Percentiles rank a stretch among this genome's conserved stretches.
These are phyloP conservation scores for Aporrectodea caliginosa DNA, from an alignment of 1,140 invertebrate genomes.

Conservation along the genomic window DNA sequence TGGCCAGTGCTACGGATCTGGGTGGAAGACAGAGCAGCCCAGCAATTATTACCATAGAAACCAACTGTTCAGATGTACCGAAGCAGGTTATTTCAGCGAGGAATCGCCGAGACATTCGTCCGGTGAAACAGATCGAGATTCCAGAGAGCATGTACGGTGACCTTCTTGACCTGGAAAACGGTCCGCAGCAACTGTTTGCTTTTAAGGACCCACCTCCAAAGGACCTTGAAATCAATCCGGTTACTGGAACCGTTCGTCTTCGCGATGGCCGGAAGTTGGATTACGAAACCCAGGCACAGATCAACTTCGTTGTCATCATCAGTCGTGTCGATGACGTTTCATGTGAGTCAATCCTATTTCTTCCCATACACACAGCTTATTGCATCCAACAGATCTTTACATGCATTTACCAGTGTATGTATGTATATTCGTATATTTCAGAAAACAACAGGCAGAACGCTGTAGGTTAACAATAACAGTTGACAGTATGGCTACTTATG, in stretches of 20 bases:
- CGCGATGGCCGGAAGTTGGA: slow-evolving; percentile 22
- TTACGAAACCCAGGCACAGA: slow-evolving; percentile 26
- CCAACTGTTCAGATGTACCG: neutral
- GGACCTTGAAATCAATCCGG: slow-evolving; percentile 18
- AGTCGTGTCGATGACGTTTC: slow-evolving; percentile 20
- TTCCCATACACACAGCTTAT: no score
- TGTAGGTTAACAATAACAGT: no score
- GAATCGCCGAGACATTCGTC: neutral
- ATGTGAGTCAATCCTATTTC: slow-evolving; percentile 6
- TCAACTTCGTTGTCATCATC: slow-evolving; percentile 24
- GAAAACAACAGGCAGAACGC: no score
- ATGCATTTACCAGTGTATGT: no score
- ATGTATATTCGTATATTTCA: no score
- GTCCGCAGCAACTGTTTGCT: slow-evolving; percentile 7
- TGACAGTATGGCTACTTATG: no score
- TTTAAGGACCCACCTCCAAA: slow-evolving; percentile 19
- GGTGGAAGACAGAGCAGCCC: neutral
- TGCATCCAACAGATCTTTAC: no score
- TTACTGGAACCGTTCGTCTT: slow-evolving; percentile 22
- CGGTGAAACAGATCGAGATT: neutral
- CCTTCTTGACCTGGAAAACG: slow-evolving; percentile 12
- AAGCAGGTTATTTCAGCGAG: neutral
- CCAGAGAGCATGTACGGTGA: slow-evolving; percentile 24
- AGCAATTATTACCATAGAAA: neutral
- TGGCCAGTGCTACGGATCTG: neutral